Percentiles rank a stretch among this genome's conserved stretches.
These are phyloP conservation scores for Philaethria dido DNA, from an alignment of 2,888 invertebrate species.

Conservation along the genomic window DNA sequence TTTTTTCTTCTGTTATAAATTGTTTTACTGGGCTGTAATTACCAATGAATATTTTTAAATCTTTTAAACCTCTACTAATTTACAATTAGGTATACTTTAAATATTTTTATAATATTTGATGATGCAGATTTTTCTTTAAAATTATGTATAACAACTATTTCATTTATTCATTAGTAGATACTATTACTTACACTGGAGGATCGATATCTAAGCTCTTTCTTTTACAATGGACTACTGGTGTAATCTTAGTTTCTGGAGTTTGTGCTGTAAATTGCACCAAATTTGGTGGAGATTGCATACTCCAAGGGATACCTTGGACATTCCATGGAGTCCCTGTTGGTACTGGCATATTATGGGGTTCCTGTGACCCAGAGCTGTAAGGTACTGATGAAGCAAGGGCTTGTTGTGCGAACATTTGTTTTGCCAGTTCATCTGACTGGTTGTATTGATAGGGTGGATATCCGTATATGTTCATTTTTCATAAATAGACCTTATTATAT, in stretches of 20 bases:
- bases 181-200: constrained; percentile 77
- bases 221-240: constrained; percentile 67
- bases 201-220: constrained; percentile 74
- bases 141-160: not conserved
- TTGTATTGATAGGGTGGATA: constrained; percentile 65
- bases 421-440: constrained; percentile 68
- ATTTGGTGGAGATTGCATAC: constrained; percentile 69
- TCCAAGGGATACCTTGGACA: constrained; percentile 81
- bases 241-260: constrained; percentile 57
- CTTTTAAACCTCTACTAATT: not conserved
- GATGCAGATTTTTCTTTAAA: not conserved
- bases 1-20: constrained; percentile 92
- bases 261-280: constrained; percentile 78
- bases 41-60: not conserved
- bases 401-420: constrained; percentile 73
- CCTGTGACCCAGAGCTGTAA: constrained; percentile 54
- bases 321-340: constrained; percentile 80
- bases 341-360: constrained; percentile 67
- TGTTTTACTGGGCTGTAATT: constrained; percentile 86
- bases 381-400: constrained; percentile 59
- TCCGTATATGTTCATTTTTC: constrained; percentile 70
- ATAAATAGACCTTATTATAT: not conserved
- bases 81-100: not conserved
- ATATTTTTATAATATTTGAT: not conserved
- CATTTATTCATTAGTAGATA: not conserved